phyloP scores from a whole-genome alignment of 2,113 vertebrate species.

The Bucco capensis region DNA sequence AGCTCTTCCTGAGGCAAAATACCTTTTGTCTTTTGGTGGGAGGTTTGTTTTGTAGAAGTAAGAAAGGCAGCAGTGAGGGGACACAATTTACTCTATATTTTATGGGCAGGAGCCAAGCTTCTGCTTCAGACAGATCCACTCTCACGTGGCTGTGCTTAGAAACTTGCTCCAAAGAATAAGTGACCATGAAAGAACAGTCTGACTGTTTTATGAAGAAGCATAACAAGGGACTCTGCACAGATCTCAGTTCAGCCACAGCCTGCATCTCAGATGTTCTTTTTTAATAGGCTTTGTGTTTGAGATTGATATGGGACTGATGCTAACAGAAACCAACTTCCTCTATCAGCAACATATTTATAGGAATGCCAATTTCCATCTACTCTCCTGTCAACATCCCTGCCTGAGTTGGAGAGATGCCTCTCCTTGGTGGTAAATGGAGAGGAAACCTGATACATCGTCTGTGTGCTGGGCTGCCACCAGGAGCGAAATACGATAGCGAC shows the following conservation, averaged over 20 bases:
- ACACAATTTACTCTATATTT: background rate
- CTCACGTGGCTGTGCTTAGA: background rate
- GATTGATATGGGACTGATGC: background rate
- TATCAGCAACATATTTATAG: background rate
- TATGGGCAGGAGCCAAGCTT: background rate
- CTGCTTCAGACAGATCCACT: background rate
- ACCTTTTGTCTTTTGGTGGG: background rate
- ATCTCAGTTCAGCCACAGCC: background rate
- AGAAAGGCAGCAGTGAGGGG: background rate
- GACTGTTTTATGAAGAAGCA: background rate
- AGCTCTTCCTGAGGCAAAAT: background rate
- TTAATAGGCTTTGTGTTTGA: background rate
- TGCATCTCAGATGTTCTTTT: background rate
- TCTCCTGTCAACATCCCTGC: background rate
- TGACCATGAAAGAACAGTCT: background rate
- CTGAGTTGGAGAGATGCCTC: background rate
- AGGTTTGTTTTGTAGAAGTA: background rate
- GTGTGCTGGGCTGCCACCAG: background rate
- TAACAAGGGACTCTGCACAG: background rate
- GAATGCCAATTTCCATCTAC: slow-evolving; percentile 7
- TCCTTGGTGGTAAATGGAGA: background rate
- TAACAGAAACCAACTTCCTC: background rate
- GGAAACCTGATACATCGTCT: slow-evolving; percentile 9
- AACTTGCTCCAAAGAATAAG: background rate
- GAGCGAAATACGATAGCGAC: background rate